These are phyloP conservation scores for Cataglyphis albicans DNA, from an alignment of 2,888 invertebrate species.

Conservation along the genomic window DNA sequence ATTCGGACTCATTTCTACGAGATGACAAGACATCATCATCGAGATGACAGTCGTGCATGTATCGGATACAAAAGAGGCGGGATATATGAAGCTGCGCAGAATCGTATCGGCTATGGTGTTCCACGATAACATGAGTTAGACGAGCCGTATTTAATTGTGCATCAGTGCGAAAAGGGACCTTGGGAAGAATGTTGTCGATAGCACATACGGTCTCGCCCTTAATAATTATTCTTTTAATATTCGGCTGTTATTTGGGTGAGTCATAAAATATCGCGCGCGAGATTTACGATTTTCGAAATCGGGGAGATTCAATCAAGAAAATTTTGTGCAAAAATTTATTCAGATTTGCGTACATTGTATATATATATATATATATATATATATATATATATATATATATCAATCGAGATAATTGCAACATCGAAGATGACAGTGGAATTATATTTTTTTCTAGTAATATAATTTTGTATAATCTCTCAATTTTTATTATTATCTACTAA, in stretches of 20 bases:
- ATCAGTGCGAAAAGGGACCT: constrained; percentile 70
- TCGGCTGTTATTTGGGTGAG: constrained; percentile 34
- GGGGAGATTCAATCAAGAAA: not conserved
- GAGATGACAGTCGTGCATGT: not conserved
- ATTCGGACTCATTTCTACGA: too few species aligned
- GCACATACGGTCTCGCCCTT: constrained; percentile 45
- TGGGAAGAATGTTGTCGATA: constrained; percentile 66
- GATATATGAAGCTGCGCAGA: constrained; percentile 70
- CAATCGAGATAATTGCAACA: not conserved
- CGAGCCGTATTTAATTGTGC: constrained; percentile 73
- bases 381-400: not conserved
- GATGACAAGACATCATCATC: not conserved
- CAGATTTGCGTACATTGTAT: not conserved
- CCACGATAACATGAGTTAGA: constrained; percentile 68
- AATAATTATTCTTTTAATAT: constrained; percentile 35
- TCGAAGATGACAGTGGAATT: not conserved
- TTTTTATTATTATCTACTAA: not conserved
- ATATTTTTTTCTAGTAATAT: not conserved
- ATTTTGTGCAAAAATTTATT: not conserved
- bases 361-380: not conserved
- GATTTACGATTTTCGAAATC: not conserved
- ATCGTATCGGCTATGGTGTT: constrained; percentile 62
- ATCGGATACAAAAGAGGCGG: constrained; percentile 3
- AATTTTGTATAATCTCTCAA: not conserved
- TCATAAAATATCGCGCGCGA: not conserved